Evolutionary conservation across 2,888 invertebrate genomes (phyloP).

Genomic region (Coelinius sp.): DNA sequence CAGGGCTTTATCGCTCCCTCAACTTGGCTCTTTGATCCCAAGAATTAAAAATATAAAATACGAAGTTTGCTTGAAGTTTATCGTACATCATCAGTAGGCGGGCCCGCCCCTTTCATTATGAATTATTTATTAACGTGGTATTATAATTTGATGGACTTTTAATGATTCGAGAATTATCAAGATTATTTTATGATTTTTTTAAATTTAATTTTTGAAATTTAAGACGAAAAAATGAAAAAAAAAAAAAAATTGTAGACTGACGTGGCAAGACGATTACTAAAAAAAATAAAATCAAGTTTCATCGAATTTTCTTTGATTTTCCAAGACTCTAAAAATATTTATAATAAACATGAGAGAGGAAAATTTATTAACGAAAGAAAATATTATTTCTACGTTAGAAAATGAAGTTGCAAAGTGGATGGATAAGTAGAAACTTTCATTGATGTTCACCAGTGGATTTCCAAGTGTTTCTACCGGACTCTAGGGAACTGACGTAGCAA

Average conservation of each 20-base stretch:
- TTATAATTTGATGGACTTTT: not conserved
- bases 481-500: conserved; percentile 6
- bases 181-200: too few relatives aligned
- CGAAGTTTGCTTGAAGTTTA: not conserved
- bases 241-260: too few relatives aligned
- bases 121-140: not conserved
- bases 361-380: not conserved
- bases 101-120: not conserved
- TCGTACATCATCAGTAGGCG: not conserved
- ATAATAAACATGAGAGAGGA: too few relatives aligned
- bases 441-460: conserved; percentile 1
- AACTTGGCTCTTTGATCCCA: not conserved
- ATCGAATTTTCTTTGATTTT: too few relatives aligned
- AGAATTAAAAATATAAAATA: not conserved
- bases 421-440: conserved; percentile 4
- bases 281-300: too few relatives aligned
- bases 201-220: too few relatives aligned
- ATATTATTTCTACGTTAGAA: not conserved
- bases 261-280: too few relatives aligned
- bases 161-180: not conserved
- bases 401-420: not conserved
- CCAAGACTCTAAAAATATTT: too few relatives aligned
- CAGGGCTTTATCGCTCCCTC: not conserved
- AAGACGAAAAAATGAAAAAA: too few relatives aligned
- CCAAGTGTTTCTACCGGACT: conserved; percentile 7